These are phyloP conservation scores for Meliscaeva auricollis DNA, from an alignment of 2,888 invertebrate genomes.

Conservation along the genomic window DNA sequence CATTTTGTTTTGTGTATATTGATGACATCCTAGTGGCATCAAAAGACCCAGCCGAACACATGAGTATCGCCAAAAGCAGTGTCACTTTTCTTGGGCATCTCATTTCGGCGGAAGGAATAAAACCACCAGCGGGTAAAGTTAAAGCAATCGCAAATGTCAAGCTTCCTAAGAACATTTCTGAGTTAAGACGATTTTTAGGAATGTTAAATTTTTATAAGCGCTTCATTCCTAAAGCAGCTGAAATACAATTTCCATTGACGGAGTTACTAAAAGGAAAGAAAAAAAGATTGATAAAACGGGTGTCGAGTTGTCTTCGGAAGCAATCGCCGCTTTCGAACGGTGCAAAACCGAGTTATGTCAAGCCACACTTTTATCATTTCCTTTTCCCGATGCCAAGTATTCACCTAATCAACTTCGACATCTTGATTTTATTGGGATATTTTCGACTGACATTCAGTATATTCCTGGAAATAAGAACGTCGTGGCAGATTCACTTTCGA, in stretches of 20 bases:
- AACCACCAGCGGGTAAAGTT: not conserved
- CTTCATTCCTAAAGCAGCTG: not conserved
- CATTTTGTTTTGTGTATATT: slow-evolving; percentile 5
- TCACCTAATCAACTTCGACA: no score
- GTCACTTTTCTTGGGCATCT: slow-evolving; percentile 6
- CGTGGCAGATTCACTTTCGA: slow-evolving; percentile 74
- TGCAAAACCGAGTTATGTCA: not conserved
- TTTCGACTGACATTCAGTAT: no score
- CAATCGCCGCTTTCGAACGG: not conserved
- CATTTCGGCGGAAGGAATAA: not conserved
- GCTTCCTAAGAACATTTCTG: not conserved
- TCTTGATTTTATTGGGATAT: no score
- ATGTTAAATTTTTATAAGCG: not conserved
- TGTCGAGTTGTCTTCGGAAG: not conserved
- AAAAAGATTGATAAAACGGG: not conserved
- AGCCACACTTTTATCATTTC: no score
- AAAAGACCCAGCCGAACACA: not conserved
- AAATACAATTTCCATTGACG: not conserved
- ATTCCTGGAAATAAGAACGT: no score
- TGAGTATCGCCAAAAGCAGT: not conserved
- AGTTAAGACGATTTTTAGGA: not conserved
- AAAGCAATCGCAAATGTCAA: slow-evolving; percentile 1
- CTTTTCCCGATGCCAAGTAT: not conserved
- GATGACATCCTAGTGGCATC: slow-evolving; percentile 8
- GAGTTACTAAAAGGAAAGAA: not conserved